Evolutionary conservation across 2,797 vertebrate genomes (phyloP).

Genomic region (Aselliscus stoliczkanus): DNA sequence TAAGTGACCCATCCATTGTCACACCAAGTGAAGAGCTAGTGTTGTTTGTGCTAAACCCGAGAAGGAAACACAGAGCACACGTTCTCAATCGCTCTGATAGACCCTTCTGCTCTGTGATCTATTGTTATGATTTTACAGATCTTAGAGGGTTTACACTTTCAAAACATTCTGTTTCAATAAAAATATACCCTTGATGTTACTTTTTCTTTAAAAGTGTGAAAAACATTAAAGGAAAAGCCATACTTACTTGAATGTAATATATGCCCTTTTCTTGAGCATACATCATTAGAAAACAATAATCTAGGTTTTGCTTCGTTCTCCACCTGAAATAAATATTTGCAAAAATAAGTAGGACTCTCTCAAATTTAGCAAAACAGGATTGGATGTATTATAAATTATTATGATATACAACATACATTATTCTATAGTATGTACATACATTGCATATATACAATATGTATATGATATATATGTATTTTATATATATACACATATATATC

Average conservation of each 20-base stretch:
- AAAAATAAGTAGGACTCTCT: slow-evolving; percentile 1
- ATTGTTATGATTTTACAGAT: not conserved
- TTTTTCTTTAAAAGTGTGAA: not conserved
- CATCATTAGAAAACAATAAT: slow-evolving; percentile 99
- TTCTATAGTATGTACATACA: not conserved
- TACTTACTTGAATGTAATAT: slow-evolving; percentile 96
- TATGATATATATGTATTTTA: not conserved
- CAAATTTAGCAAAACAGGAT: not conserved
- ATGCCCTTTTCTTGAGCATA: slow-evolving; percentile 96
- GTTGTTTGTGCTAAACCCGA: no score
- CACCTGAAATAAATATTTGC: slow-evolving; percentile 87
- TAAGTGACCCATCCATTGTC: not conserved
- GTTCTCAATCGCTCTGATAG: not conserved
- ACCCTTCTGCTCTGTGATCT: not conserved
- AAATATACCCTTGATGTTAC: not conserved
- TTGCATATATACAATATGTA: not conserved
- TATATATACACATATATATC: no score
- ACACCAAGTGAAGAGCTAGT: no score
- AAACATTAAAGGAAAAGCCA: not conserved
- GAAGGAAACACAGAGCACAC: not conserved
- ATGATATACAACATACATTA: not conserved
- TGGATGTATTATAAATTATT: not conserved
- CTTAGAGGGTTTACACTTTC: not conserved
- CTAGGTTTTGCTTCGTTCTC: slow-evolving; percentile 98
- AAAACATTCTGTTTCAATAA: not conserved